Evolutionary conservation across 2,113 vertebrate species (phyloP).

Genomic region (Rhadina sibilatrix): DNA sequence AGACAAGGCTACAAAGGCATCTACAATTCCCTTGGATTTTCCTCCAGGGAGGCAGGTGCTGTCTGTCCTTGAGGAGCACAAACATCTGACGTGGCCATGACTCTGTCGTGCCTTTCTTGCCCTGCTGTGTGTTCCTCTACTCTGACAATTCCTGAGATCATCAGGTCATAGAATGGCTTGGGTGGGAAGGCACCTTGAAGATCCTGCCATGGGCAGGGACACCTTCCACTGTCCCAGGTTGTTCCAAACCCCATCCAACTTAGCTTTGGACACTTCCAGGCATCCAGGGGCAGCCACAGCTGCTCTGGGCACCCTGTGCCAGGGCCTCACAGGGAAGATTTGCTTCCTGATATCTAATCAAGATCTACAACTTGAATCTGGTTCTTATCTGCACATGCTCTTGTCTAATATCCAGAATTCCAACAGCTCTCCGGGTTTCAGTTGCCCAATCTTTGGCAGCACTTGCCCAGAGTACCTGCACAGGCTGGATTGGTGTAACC

Average conservation of each 20-base stretch:
- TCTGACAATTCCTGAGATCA: background rate
- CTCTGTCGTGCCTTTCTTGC: background rate
- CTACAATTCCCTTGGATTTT: background rate
- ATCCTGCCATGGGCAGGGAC: background rate
- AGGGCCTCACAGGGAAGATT: background rate
- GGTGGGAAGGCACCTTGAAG: background rate
- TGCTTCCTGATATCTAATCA: background rate
- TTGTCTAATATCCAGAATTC: too few relatives aligned
- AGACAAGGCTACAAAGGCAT: background rate
- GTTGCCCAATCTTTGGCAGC: background rate
- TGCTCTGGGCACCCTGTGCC: background rate
- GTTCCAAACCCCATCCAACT: accelerated
- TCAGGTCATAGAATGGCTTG: background rate
- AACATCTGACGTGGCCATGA: background rate
- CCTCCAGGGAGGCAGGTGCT: background rate
- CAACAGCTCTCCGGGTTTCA: background rate
- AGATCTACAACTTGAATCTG: background rate
- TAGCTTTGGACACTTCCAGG: background rate
- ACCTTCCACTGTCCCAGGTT: accelerated
- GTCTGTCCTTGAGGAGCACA: background rate
- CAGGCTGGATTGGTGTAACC: background rate
- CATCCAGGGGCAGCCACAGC: background rate
- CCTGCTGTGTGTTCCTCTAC: accelerated
- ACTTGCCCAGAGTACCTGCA: accelerated
- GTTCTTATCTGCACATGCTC: background rate